phyloP scores from a whole-genome alignment of 2,113 vertebrate species.

The Chionodraco myersi region DNA sequence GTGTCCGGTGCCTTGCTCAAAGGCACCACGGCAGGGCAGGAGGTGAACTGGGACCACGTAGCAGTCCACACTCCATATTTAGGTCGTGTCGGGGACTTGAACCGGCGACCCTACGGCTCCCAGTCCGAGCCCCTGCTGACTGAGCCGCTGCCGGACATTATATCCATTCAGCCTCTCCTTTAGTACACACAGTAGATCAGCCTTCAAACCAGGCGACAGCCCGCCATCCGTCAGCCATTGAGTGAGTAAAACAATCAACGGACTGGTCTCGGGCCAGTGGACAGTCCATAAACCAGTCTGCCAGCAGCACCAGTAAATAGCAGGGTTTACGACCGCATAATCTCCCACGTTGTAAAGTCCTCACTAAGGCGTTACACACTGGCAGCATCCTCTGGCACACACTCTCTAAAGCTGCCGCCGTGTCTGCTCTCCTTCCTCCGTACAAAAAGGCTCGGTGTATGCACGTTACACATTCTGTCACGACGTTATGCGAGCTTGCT shows the following conservation, averaged over 20 bases:
- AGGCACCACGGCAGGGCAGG: no score
- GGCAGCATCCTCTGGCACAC: constrained; percentile 9
- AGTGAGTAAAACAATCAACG: background rate
- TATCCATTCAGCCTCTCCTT: background rate
- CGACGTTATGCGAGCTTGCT: background rate
- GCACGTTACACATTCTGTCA: background rate
- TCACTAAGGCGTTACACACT: constrained; percentile 2
- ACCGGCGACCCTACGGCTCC: no score
- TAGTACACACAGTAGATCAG: background rate
- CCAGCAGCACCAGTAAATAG: constrained; percentile 38
- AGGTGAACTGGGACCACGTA: no score
- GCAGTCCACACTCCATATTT: no score
- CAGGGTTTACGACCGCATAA: constrained; percentile 51
- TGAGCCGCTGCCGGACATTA: no score
- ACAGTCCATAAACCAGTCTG: constrained; percentile 25
- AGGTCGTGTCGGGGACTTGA: no score
- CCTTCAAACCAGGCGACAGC: background rate
- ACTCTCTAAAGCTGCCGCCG: constrained; percentile 34
- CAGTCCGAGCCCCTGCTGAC: no score
- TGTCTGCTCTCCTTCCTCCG: background rate
- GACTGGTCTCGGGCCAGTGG: background rate
- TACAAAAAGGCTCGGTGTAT: background rate
- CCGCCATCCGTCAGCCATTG: background rate
- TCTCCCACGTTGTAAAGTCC: constrained; percentile 48
- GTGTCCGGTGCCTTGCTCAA: no score